Percentiles rank a stretch among this genome's conserved stretches.
These are phyloP conservation scores for Portevinia maculata DNA, from an alignment of 2,888 invertebrate species.

Conservation along the genomic window DNA sequence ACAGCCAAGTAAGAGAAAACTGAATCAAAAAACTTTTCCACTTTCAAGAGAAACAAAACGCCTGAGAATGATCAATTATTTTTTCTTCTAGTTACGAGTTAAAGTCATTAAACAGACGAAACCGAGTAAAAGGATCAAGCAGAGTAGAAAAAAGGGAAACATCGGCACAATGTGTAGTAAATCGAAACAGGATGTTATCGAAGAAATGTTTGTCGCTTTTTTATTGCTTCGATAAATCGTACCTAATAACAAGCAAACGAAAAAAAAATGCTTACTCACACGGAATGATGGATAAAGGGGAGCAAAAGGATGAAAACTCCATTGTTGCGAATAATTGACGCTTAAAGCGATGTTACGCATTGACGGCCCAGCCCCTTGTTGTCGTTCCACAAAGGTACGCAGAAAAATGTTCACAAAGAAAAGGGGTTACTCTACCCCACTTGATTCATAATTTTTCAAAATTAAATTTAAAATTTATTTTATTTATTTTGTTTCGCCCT, in stretches of 20 bases:
- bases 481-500: constrained; percentile 18
- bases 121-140: background rate
- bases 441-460: constrained; percentile 54
- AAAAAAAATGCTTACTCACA: constrained; percentile 9
- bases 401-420: constrained; percentile 6
- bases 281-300: constrained; percentile 31
- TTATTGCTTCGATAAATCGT: constrained; percentile 53
- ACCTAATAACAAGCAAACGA: background rate
- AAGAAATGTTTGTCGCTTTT: constrained; percentile 49
- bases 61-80: constrained; percentile 69
- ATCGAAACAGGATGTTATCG: constrained; percentile 68
- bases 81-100: constrained; percentile 54
- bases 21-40: constrained; percentile 66
- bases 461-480: constrained; percentile 67
- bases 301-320: constrained; percentile 38
- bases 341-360: constrained; percentile 54
- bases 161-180: constrained; percentile 13
- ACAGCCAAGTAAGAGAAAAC: constrained; percentile 26
- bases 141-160: background rate
- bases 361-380: constrained; percentile 40
- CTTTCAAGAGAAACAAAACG: constrained; percentile 37
- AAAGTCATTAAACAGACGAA: constrained; percentile 61
- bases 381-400: constrained; percentile 8
- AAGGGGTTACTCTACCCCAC: constrained; percentile 16
- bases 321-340: constrained; percentile 63